Percentiles rank a stretch among this genome's conserved stretches.
Conservation (phyloP, 2,888 invertebrate genomes). For the Vesta saturnalis region DNA sequence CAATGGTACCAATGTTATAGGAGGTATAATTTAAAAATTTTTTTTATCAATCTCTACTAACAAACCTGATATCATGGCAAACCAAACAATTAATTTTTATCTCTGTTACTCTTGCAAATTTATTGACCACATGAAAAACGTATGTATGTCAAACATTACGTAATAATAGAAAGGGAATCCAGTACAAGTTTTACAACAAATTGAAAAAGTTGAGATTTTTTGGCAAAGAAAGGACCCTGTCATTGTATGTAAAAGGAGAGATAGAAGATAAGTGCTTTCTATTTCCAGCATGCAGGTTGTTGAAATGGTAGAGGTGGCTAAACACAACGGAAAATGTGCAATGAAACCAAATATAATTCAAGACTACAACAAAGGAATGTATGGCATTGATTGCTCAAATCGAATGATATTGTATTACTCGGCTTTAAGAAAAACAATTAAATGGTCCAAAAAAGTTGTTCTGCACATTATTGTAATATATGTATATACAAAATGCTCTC, state of each 20-base stretch:
- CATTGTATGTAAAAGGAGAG: constrained; percentile 43
- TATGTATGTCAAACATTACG: constrained; percentile 38
- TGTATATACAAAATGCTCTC: constrained; percentile 45
- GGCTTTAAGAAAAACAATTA: constrained; percentile 44
- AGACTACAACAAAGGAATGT: constrained; percentile 45
- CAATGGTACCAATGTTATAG: too few relatives aligned
- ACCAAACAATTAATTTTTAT: constrained; percentile 46
- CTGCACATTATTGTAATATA: constrained; percentile 34
- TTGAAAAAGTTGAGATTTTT: constrained; percentile 44
- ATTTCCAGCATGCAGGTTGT: constrained; percentile 45
- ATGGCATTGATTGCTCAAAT: constrained; percentile 44
- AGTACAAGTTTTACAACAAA: constrained; percentile 36
- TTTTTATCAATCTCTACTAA: too few relatives aligned
- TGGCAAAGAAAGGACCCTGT: constrained; percentile 42
- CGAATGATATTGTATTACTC: constrained; percentile 44
- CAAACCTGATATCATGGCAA: too few relatives aligned
- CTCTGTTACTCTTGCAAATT: constrained; percentile 41
- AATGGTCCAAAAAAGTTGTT: constrained; percentile 28
- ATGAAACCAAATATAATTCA: constrained; percentile 45
- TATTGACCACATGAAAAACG: constrained; percentile 37
- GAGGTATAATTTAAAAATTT: too few relatives aligned
- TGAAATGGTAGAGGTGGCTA: constrained; percentile 42
- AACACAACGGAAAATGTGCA: constrained; percentile 44
- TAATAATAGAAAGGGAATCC: constrained; percentile 37
- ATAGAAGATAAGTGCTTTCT: constrained; percentile 41